Evolutionary conservation across 2,113 vertebrate species (phyloP), one percentile per base, ranked within the genome.

Genomic region (Galbula dea): DNA sequence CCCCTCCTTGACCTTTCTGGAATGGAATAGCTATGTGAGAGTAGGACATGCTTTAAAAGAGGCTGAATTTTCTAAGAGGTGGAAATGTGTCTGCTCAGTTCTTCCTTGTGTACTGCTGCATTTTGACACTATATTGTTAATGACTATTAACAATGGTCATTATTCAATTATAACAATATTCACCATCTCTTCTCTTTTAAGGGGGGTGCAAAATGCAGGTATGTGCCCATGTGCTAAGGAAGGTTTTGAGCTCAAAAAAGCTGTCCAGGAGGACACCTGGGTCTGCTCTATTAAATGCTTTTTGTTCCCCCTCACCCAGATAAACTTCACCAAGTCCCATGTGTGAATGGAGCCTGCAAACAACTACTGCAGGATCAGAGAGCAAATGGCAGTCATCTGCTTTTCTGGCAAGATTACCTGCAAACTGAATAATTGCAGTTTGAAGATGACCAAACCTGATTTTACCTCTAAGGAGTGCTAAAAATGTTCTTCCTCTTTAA

Each of bases 391-490:
- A 6, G 3, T 49, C 1, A 6, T 46, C 22, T 78, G 68, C 26
- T 88, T 76, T 57, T 58, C 61, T 36, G 46, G 23, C 23, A n/a
- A 36, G 27, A 12, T 18, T 24, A 9, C 22, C 68, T 79, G 27
- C 30, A 48, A 48, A 34, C 18, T 15, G 22, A 78, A 32, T 5
- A 58, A 24, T 9, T 80, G 37, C n/a, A n/a, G 9, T 77, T 86
- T 21, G 24, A 69, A 65, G 69, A 55, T 10, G 2, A n/a, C 72
- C 3, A 52, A 55, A 59, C 7, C 17, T 48, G 26, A 29, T 73
- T 86, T 81, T 81, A 48, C 29, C 13, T 15, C 17, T 45, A 8
- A 46, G 34, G 7, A 72, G 2, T 0, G 0, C 19, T 5, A 63
- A 46, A 36, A 82, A 17, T 59, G 84, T 74, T 82, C 23, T 55